Base-by-base conservation (phyloP, 2,113 vertebrate species). In the Apodemus sylvaticus region DNA sequence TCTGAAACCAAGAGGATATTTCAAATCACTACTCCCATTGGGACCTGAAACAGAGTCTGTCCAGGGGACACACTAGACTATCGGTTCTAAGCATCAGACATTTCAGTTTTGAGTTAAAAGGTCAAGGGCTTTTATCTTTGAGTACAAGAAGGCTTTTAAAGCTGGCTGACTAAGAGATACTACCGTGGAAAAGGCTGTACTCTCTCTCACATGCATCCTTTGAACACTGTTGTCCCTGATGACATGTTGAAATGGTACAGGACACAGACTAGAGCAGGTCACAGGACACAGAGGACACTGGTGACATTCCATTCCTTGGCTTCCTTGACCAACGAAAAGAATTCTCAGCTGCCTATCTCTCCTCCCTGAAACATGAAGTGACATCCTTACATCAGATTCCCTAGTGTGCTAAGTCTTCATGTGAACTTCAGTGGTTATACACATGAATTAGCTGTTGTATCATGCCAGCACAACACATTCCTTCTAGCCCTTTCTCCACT, bases 51-150 rank as follows among this genome's bases (percentile, higher is more conserved):
- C 24, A 53, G 20, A 55, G 39, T 66, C 64, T 39, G 66, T 93
- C 39, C 76, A n/a, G 94, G 87, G 29, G 74, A n/a, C 36, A 42
- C 62, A 85, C 1, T 7, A 90, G 42, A 94, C 92, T 94, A 89
- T 93, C 81, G 78, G 68, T 87, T 86, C 78, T 82, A 60, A 53
- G 24, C 82, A 96, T 92, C 81, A 3, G 88, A 64, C 94, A 87
- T 73, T 96, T 96, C 82, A 94, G 68, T 71, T 96, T 89, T 94
- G 93, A 93, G 88, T 83, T 79, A 94, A 94, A 96, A 96, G 96
- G 95, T 97, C 95, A 97, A 89, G 73, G 92, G 76, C 97, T 91
- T 96, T 94, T 88, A 79, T 93, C 95, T 97, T 3, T 71, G 64
- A 60, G 86, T 34, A 10, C 20, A 64, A 95, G 87, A 93, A 94